Evolutionary conservation across 35 echinoderm and acorn worm species (phyloP).

Genomic region (Ophiothrix spiculata): DNA sequence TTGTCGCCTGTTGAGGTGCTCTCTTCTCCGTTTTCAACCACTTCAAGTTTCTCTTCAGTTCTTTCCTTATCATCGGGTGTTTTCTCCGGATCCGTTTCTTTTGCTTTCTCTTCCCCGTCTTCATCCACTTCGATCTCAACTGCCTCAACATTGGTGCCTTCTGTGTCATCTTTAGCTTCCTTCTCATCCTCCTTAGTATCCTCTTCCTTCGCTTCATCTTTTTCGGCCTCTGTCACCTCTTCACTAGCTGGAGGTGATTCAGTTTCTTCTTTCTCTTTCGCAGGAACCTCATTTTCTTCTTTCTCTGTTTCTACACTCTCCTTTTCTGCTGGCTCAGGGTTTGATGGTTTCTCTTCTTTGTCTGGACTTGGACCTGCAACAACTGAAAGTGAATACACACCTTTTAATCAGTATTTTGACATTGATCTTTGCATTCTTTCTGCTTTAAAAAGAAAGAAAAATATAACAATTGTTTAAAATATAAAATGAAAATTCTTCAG

Average conservation of each 20-base stretch:
- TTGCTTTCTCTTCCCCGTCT: slow-evolving; percentile 36
- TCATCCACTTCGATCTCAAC: slow-evolving; percentile 3
- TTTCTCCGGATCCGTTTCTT: slow-evolving; percentile 42
- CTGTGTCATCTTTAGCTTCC: slow-evolving; percentile 31
- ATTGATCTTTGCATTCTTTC: no score
- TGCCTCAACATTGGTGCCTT: slow-evolving; percentile 7
- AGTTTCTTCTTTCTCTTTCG: slow-evolving; percentile 26
- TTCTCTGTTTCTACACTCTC: slow-evolving; percentile 13
- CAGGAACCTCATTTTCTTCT: background rate
- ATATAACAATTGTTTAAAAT: no score
- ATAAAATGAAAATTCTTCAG: no score
- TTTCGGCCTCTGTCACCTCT: slow-evolving; percentile 12
- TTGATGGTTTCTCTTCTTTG: slow-evolving; percentile 11
- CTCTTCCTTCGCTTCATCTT: slow-evolving; percentile 35
- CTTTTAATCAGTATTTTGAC: no score
- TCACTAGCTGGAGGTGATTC: slow-evolving; percentile 29
- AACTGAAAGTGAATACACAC: no score
- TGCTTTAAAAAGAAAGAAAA: no score
- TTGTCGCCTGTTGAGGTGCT: background rate
- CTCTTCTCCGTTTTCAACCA: slow-evolving; percentile 22
- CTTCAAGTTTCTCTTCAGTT: background rate
- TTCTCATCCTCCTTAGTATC: no score
- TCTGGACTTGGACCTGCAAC: background rate
- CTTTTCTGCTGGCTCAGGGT: slow-evolving; percentile 7
- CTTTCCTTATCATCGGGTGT: background rate